Conservation (phyloP, 2,888 invertebrate genomes). For the Trimorus sp. region DNA sequence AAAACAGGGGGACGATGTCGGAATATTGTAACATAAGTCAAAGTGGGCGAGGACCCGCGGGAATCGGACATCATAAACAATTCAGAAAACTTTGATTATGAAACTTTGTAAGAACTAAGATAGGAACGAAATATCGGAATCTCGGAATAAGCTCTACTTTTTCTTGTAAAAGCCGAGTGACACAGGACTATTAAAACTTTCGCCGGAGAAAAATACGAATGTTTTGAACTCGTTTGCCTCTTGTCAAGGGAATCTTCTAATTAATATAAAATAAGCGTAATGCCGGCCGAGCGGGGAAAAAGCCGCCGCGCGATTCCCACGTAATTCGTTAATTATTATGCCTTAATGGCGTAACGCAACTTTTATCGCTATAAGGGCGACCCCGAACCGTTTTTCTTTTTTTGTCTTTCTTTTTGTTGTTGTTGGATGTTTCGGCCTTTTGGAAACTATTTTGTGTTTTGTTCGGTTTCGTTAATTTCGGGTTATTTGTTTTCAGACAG, state of each 20-base stretch:
- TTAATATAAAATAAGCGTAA: constrained; percentile 53
- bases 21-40: constrained; percentile 65
- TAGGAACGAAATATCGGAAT: constrained; percentile 69
- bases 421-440: no score
- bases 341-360: no score
- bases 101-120: constrained; percentile 76
- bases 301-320: no score
- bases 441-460: no score
- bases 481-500: background rate
- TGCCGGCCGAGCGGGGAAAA: background rate
- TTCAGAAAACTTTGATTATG: constrained; percentile 80
- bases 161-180: constrained; percentile 68
- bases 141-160: constrained; percentile 71
- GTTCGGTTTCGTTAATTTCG: no score
- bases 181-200: constrained; percentile 73
- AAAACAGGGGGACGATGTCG: constrained; percentile 48
- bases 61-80: constrained; percentile 76
- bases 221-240: constrained; percentile 48
- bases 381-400: no score
- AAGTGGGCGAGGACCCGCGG: constrained; percentile 56
- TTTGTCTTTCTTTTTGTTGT: no score
- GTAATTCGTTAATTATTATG: no score
- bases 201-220: constrained; percentile 57
- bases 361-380: no score
- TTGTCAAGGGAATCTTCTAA: constrained; percentile 54